Conservation (phyloP, 2,113 vertebrate species). For the Myotis brandtii region DNA sequence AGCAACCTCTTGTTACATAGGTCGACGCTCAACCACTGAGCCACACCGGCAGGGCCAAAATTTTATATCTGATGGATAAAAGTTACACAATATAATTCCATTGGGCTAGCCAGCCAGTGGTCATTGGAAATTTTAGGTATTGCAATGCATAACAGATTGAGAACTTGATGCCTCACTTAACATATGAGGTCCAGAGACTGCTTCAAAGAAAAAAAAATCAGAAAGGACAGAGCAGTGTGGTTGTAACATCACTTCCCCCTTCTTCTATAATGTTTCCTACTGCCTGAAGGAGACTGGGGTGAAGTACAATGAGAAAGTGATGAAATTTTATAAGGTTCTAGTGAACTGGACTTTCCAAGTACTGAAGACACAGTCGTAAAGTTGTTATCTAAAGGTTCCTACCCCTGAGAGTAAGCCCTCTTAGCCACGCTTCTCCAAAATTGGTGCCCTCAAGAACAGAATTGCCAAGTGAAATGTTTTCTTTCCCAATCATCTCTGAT, state of each 20-base stretch:
- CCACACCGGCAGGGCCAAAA: not conserved
- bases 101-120: not conserved
- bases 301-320: not conserved
- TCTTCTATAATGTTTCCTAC: not conserved
- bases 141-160: no score
- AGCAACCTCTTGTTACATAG: no score
- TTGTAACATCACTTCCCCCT: not conserved
- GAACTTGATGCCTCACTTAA: not conserved
- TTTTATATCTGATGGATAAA: not conserved
- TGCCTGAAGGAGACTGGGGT: conserved; percentile 34
- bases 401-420: not conserved
- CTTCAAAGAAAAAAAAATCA: not conserved
- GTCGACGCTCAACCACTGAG: no score
- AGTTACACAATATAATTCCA: not conserved
- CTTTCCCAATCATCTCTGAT: not conserved
- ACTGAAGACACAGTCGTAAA: not conserved
- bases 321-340: not conserved
- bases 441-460: not conserved
- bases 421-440: not conserved
- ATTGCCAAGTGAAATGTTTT: not conserved
- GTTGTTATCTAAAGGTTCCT: not conserved
- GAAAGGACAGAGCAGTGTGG: not conserved
- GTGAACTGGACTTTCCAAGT: not conserved
- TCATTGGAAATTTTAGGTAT: no score
- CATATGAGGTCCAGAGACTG: not conserved